Percentiles rank a stretch among this genome's conserved stretches.
phyloP scores from a whole-genome alignment of 92 coral and sea anemone genomes.

The Scolanthus callimorphus region DNA sequence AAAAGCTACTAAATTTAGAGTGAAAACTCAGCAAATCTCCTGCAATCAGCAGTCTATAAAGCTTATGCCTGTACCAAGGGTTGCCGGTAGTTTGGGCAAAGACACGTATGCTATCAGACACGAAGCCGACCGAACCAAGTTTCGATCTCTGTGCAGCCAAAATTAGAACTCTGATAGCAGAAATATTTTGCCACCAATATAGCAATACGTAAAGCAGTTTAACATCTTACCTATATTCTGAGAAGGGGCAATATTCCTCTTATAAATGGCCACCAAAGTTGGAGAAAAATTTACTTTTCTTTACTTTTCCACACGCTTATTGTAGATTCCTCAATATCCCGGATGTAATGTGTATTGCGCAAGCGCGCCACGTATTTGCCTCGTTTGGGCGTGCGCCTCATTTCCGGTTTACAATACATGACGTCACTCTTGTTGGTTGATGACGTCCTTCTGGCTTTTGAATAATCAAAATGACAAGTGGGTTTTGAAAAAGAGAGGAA shows the following conservation, averaged over 20 bases:
- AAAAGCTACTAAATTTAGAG: too few species aligned
- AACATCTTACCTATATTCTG: slow-evolving; percentile 22
- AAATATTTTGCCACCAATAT: too few species aligned
- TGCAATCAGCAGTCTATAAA: not conserved
- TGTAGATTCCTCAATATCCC: slow-evolving; percentile 61
- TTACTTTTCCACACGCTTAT: slow-evolving; percentile 58
- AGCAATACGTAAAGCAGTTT: too few species aligned
- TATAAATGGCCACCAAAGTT: slow-evolving; percentile 33
- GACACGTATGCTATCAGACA: not conserved
- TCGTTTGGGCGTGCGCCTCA: slow-evolving; percentile 35
- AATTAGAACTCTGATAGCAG: not conserved
- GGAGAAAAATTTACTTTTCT: slow-evolving; percentile 3
- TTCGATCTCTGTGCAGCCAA: not conserved
- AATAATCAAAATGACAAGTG: too few species aligned
- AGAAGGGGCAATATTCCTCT: slow-evolving; percentile 22
- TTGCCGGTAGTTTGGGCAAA: not conserved
- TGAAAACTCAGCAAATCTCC: not conserved
- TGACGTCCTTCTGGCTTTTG: too few species aligned
- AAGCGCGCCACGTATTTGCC: slow-evolving; percentile 95
- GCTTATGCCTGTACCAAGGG: not conserved
- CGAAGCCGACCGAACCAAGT: not conserved
- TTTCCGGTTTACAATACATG: too few species aligned
- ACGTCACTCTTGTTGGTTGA: too few species aligned
- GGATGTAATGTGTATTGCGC: slow-evolving; percentile 82
- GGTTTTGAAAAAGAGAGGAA: too few species aligned